Evolutionary conservation across 2,113 vertebrate genomes (phyloP).

Genomic region (Entelurus aequoreus): DNA sequence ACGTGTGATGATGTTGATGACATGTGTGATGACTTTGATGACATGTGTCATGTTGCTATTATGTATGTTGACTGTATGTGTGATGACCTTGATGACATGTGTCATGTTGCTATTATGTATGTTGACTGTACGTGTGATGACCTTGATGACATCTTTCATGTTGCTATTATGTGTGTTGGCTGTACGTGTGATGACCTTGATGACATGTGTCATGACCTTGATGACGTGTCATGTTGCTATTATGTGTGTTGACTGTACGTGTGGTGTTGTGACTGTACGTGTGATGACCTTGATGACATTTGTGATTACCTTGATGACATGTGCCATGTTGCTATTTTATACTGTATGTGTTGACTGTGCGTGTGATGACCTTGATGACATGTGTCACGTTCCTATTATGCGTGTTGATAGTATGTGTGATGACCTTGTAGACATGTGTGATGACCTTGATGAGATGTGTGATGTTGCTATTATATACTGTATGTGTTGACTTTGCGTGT

Average conservation of each 20-base stretch:
- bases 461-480: constrained; percentile 46
- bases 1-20: constrained; percentile 32
- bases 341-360: constrained; percentile 13
- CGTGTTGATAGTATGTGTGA: too few species aligned
- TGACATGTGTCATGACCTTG: too few species aligned
- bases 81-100: constrained; percentile 35
- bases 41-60: constrained; percentile 48
- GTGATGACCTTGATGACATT: constrained; percentile 31
- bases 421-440: neutral
- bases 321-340: constrained; percentile 44
- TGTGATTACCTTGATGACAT: neutral
- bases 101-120: constrained; percentile 37
- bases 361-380: constrained; percentile 32
- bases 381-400: constrained; percentile 40
- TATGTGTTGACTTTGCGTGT: constrained; percentile 4
- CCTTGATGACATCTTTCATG: constrained; percentile 34
- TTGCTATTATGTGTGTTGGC: constrained; percentile 33
- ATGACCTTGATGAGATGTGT: constrained; percentile 37
- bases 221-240: constrained; percentile 41
- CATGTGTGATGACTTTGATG: too few species aligned
- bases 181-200: constrained; percentile 28
- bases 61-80: constrained; percentile 7
- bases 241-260: constrained; percentile 25
- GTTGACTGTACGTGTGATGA: constrained; percentile 15
- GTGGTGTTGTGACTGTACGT: too few species aligned